A percentile compares a stretch with the other conserved stretches of the same genome.
Evolutionary conservation across 2,797 vertebrate genomes (phyloP).

Genomic region (Pampus argenteus): DNA sequence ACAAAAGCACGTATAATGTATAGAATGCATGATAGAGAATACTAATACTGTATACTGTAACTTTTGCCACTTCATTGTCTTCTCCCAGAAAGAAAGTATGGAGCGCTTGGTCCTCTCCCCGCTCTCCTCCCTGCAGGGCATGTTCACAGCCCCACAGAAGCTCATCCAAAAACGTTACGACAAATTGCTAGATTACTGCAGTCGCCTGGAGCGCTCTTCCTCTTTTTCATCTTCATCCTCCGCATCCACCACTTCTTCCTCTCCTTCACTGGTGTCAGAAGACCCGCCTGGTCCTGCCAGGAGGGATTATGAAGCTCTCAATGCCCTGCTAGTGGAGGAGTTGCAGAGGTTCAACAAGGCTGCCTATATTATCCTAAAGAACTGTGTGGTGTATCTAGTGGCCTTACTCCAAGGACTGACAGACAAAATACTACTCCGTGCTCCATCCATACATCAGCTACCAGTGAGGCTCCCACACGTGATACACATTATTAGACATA

Average conservation of each 20-base stretch:
- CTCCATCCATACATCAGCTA: slow-evolving; percentile 80
- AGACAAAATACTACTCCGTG: slow-evolving; percentile 71
- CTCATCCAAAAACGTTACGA: slow-evolving; percentile 98
- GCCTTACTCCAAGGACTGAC: slow-evolving; percentile 85
- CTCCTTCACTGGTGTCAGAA: slow-evolving; percentile 66
- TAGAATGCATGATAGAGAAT: not conserved
- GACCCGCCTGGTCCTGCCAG: slow-evolving; percentile 86
- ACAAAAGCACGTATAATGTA: slow-evolving; percentile 5
- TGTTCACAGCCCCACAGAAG: slow-evolving; percentile 95
- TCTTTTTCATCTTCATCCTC: slow-evolving; percentile 76
- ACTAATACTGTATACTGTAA: slow-evolving; percentile 1
- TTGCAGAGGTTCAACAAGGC: slow-evolving; percentile 92
- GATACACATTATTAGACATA: not conserved
- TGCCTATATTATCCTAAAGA: slow-evolving; percentile 85
- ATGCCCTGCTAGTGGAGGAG: slow-evolving; percentile 94
- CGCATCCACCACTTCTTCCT: slow-evolving; percentile 52
- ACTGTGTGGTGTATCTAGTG: slow-evolving; percentile 87
- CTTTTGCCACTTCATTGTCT: not conserved
- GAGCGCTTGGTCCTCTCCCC: slow-evolving; percentile 88
- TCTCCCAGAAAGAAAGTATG: slow-evolving; percentile 84
- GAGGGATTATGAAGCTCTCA: slow-evolving; percentile 94
- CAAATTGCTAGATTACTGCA: slow-evolving; percentile 94
- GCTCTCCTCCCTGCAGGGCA: slow-evolving; percentile 87
- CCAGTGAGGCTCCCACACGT: slow-evolving; percentile 82
- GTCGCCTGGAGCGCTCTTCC: slow-evolving; percentile 87